Evolutionary conservation across 92 coral and sea anemone genomes (phyloP).

Genomic region (Bergia puertoricense): DNA sequence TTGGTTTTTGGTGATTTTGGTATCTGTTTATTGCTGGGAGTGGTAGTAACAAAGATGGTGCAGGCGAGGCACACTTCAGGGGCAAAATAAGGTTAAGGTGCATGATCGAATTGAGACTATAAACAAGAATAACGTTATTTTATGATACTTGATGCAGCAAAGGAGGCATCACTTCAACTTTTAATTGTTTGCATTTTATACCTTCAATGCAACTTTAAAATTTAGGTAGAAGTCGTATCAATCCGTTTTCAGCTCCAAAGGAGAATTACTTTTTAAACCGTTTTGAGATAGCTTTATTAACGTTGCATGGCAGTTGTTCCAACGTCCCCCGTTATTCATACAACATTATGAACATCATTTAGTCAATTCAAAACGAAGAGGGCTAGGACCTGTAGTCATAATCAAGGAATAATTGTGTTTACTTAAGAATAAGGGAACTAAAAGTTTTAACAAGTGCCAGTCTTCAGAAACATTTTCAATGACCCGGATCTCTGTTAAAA

Average conservation of each 20-base stretch:
- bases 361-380: not conserved
- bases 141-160: not conserved
- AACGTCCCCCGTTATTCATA: not conserved
- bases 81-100: too few species aligned
- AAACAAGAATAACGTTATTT: not conserved
- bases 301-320: too few species aligned
- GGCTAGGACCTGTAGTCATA: not conserved
- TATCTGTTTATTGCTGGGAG: not conserved
- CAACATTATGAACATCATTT: not conserved
- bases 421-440: not conserved
- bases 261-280: too few species aligned
- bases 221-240: too few species aligned
- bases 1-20: not conserved
- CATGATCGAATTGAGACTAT: not conserved
- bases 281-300: too few species aligned
- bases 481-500: conserved; percentile 4
- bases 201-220: too few species aligned
- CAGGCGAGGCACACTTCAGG: not conserved
- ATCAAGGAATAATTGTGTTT: not conserved
- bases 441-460: not conserved
- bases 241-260: too few species aligned
- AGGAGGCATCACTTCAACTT: not conserved
- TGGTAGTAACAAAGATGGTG: not conserved
- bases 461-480: not conserved
- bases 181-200: too few species aligned